phyloP scores from a whole-genome alignment of 2,797 vertebrate species.

The Acanthurus tractus region DNA sequence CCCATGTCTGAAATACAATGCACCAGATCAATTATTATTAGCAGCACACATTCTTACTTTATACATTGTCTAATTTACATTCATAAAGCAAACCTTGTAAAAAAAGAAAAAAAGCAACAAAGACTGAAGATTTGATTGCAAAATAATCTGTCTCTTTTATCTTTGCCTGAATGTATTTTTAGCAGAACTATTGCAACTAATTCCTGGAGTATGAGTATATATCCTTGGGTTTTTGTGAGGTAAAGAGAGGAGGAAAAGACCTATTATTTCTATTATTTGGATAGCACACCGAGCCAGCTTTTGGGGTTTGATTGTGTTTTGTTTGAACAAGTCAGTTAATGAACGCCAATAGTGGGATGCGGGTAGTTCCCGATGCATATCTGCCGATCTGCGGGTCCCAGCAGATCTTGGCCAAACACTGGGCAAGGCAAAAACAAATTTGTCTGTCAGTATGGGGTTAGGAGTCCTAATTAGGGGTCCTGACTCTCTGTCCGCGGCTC shows the following conservation, averaged over 20 bases:
- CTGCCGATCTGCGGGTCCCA: slow-evolving; percentile 85
- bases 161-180: slow-evolving; percentile 42
- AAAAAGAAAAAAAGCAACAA: background rate
- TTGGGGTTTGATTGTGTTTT: slow-evolving; percentile 87
- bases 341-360: slow-evolving; percentile 87
- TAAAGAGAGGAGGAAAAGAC: slow-evolving; percentile 72
- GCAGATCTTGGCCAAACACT: slow-evolving; percentile 88
- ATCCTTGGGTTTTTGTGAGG: slow-evolving; percentile 54
- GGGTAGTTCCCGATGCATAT: slow-evolving; percentile 86
- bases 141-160: slow-evolving; percentile 14
- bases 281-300: slow-evolving; percentile 69
- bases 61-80: slow-evolving; percentile 33
- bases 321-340: slow-evolving; percentile 89
- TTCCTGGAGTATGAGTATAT: slow-evolving; percentile 58
- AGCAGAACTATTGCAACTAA: slow-evolving; percentile 58
- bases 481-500: slow-evolving; percentile 79
- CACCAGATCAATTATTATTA: slow-evolving; percentile 66
- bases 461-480: slow-evolving; percentile 82
- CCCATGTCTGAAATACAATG: slow-evolving; percentile 57
- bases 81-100: slow-evolving; percentile 6
- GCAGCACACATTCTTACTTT: slow-evolving; percentile 33
- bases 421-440: slow-evolving; percentile 86
- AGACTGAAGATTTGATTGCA: background rate
- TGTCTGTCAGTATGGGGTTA: slow-evolving; percentile 87
- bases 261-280: slow-evolving; percentile 84